A percentile compares a stretch with the other conserved stretches of the same genome.
Conservation (phyloP, 2,888 invertebrate genomes). For the Andricus quercusramuli region DNA sequence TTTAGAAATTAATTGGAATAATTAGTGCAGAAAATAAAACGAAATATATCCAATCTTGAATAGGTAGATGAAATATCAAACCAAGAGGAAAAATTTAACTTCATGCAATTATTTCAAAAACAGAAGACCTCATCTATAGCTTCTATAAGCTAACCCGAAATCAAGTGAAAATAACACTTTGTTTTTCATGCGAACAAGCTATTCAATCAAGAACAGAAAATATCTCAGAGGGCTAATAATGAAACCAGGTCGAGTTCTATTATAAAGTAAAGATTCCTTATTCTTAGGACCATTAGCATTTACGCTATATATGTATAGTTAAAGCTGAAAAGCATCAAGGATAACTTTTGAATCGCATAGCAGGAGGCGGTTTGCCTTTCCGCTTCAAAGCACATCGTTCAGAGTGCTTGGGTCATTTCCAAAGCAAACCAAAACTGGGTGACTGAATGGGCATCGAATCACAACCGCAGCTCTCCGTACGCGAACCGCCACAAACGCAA, state of each 20-base stretch:
- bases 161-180: no score
- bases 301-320: not conserved
- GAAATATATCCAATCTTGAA: no score
- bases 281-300: constrained; percentile 1
- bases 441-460: constrained; percentile 75
- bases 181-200: no score
- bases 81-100: no score
- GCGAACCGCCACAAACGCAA: constrained; percentile 70
- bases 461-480: constrained; percentile 67
- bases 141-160: no score
- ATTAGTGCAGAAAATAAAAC: no score
- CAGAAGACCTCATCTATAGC: no score
- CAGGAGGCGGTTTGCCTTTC: constrained; percentile 66
- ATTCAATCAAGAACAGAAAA: no score
- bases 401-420: constrained; percentile 75
- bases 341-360: constrained; percentile 29
- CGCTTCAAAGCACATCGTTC: constrained; percentile 67
- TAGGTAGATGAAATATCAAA: no score
- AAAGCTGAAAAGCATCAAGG: constrained; percentile 8
- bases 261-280: not conserved
- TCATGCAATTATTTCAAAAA: no score
- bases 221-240: no score
- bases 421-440: constrained; percentile 75
- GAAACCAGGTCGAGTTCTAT: not conserved
- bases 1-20: no score